Base-by-base conservation (phyloP, 2,113 vertebrate species). In the Fregata magnificens region DNA sequence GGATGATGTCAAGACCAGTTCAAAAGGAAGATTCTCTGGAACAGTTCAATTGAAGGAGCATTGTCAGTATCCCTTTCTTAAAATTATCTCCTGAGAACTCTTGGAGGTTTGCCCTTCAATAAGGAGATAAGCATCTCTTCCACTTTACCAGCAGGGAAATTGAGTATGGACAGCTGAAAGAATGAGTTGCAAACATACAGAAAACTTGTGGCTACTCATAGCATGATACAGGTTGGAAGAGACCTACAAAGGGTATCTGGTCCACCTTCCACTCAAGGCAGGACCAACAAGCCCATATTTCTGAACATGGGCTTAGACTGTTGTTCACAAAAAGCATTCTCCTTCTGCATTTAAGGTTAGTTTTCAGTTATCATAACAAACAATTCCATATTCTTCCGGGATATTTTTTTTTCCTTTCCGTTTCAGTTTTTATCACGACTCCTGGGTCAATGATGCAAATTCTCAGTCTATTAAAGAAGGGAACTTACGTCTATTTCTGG, bases 1-100 rank as follows among this genome's bases (percentile, higher is more conserved):
- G 18, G 21, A 16, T 0, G 7, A 5, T 34, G 17, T 16, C 1
- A 1, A 63, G 42, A 47, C 17, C 7, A 58, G 76, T 80, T 8
- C 16, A 3, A 44, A 71, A 71, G 13, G 56, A 62, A 80, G 38
- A 45, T 62, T 71, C 22, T 32, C 66, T 67, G 34, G 52, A 76
- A 62, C 26, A 28, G 12, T n/a, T 52, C 10, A 47, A 24, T 3
- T 14, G 25, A n/a, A 52, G n/a, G 11, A 63, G 16, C 2, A 4
- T 16, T 31, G 50, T 47, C 42, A 53, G 16, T 19, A 47, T 9
- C 28, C n/a, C 6, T 58, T 86, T 32, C 11, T 56, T 31, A 13
- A 58, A 53, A 49, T 24, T 5, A 9, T 29, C 44, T 36, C 32
- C 47, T 10, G 31, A 29, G 31, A 47, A 34, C 61, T 20, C 15